Conservation (phyloP, 2,113 vertebrate species). For the Pogonocichla stellata region DNA sequence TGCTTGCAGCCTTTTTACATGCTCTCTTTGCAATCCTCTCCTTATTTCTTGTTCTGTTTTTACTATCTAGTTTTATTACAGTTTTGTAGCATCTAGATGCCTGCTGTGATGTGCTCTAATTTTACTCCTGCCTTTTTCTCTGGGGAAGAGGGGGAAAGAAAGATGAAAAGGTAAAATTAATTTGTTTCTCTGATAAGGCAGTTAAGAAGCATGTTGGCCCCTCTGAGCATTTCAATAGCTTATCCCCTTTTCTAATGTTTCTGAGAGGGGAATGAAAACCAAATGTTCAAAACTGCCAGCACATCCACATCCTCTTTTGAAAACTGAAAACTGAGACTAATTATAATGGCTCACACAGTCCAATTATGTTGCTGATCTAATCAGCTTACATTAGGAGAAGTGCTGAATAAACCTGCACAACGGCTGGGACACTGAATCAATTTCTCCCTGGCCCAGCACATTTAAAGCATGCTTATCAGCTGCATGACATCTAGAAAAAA, state of each 20-base stretch:
- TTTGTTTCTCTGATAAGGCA: conserved; percentile 29
- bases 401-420: conserved; percentile 30
- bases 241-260: conserved; percentile 22
- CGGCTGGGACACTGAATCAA: not conserved
- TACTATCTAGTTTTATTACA: conserved; percentile 1
- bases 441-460: conserved; percentile 20
- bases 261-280: conserved; percentile 30
- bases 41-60: conserved; percentile 14
- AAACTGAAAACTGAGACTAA: conserved; percentile 44
- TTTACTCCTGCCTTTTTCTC: conserved; percentile 18
- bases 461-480: conserved; percentile 18
- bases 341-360: conserved; percentile 35
- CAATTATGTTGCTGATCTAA: conserved; percentile 53
- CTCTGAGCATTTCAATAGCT: conserved; percentile 14
- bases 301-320: conserved; percentile 39
- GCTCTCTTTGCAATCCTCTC: not conserved
- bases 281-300: conserved; percentile 25
- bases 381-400: conserved; percentile 45
- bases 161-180: conserved; percentile 60
- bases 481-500: not conserved
- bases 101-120: not conserved
- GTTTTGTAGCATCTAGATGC: conserved; percentile 24
- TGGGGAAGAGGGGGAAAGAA: not conserved
- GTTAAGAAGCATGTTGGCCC: not conserved
- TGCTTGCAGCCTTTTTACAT: not conserved